Percentiles rank a stretch among this genome's conserved stretches.
These are phyloP conservation scores for Alethe castanea DNA, from an alignment of 2,113 vertebrate genomes.

Conservation along the genomic window DNA sequence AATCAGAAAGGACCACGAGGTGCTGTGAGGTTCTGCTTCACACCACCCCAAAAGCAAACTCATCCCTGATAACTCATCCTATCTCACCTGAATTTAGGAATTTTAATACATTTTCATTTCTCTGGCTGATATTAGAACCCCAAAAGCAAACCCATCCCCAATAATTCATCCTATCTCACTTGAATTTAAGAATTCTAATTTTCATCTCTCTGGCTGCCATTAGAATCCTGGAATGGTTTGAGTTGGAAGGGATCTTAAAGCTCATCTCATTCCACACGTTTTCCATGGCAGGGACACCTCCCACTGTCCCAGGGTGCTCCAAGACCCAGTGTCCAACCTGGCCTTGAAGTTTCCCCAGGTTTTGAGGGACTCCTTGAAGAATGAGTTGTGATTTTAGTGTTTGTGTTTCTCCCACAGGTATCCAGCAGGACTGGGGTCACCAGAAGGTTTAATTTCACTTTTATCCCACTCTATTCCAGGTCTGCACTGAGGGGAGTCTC, in stretches of 20 bases:
- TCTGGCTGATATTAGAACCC: background rate
- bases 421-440: background rate
- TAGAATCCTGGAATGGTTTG: background rate
- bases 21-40: background rate
- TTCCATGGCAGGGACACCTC: background rate
- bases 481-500: background rate
- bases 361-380: background rate
- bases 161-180: too few species aligned
- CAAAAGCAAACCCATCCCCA: background rate
- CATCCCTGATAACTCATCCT: background rate
- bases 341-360: background rate
- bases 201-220: background rate
- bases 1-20: too few species aligned
- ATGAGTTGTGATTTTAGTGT: background rate
- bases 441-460: background rate
- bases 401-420: background rate
- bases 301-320: background rate
- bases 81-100: background rate
- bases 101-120: background rate
- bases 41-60: background rate
- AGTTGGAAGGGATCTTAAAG: background rate
- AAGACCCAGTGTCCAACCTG: rapidly evolving
- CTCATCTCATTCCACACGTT: background rate
- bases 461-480: background rate
- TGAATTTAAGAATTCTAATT: background rate